Conservation (phyloP, 2,113 vertebrate genomes). For the Cygnus buccinator region DNA sequence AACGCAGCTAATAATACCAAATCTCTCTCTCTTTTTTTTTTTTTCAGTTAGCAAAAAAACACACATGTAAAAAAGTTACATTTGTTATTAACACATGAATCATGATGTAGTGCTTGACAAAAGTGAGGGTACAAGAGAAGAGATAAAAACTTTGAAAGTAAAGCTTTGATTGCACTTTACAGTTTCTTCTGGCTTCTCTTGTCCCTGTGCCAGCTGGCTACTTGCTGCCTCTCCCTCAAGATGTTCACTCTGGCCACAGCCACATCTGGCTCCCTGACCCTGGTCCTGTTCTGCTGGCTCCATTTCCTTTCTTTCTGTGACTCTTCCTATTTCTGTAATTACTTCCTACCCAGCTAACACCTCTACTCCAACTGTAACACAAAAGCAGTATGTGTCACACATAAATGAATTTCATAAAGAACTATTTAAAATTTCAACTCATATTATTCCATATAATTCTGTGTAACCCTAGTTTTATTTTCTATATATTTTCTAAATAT, state of each 20-base stretch:
- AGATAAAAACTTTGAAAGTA: not conserved
- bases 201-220: not conserved
- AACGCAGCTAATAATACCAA: conserved; percentile 4
- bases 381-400: not conserved
- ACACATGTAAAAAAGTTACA: not conserved
- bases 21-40: not conserved
- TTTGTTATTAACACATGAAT: not conserved
- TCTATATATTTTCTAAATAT: not conserved
- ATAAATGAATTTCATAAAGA: not conserved
- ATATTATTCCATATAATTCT: not conserved
- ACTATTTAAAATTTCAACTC: not conserved
- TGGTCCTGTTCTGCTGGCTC: not conserved
- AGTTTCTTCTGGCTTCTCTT: not conserved
- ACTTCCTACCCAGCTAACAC: not conserved
- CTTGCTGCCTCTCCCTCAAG: not conserved
- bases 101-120: not conserved
- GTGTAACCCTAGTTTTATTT: not conserved
- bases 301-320: not conserved
- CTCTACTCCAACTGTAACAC: not conserved
- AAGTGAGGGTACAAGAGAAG: not conserved
- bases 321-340: not conserved
- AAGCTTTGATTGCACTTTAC: not conserved
- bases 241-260: not conserved
- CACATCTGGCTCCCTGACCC: not conserved
- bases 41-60: not conserved